A percentile compares a stretch with the other conserved stretches of the same genome.
These are phyloP conservation scores for Hassar affinis DNA, from an alignment of 2,113 vertebrate genomes.

Conservation along the genomic window DNA sequence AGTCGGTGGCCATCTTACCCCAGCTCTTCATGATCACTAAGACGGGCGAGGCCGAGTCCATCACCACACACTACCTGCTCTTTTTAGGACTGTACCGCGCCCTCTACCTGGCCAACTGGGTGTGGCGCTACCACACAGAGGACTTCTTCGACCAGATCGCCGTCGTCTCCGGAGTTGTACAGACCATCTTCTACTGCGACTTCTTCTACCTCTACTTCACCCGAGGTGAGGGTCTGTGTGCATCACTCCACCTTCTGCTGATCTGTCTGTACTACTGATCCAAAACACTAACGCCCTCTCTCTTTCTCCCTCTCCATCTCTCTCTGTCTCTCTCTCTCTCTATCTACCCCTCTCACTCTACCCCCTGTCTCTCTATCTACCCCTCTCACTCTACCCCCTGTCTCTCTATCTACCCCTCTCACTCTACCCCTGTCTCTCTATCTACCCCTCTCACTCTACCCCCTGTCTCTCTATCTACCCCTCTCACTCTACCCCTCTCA, in stretches of 20 bases:
- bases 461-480: too few relatives aligned
- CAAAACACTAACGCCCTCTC: too few relatives aligned
- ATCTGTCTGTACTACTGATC: too few relatives aligned
- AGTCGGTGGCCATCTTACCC: conserved; percentile 92
- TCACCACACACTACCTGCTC: conserved; percentile 96
- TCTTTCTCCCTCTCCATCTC: too few relatives aligned
- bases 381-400: too few relatives aligned
- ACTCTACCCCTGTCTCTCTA: too few relatives aligned
- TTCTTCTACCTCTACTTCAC: conserved; percentile 98
- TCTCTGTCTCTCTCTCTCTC: too few relatives aligned
- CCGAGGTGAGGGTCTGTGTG: conserved; percentile 75
- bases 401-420: too few relatives aligned
- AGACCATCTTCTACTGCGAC: conserved; percentile 98
- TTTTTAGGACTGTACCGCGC: conserved; percentile 91
- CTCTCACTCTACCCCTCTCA: too few relatives aligned
- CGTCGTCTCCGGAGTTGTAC: conserved; percentile 91
- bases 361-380: too few relatives aligned
- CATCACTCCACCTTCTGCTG: background rate
- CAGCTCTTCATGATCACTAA: conserved; percentile 99
- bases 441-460: too few relatives aligned
- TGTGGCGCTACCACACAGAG: conserved; percentile 92
- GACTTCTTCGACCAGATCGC: conserved; percentile 93
- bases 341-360: too few relatives aligned
- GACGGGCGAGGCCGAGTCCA: conserved; percentile 93
- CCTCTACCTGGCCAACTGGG: conserved; percentile 95